phyloP scores from a whole-genome alignment of 2,888 invertebrate genomes.

The Platycheirus albimanus region DNA sequence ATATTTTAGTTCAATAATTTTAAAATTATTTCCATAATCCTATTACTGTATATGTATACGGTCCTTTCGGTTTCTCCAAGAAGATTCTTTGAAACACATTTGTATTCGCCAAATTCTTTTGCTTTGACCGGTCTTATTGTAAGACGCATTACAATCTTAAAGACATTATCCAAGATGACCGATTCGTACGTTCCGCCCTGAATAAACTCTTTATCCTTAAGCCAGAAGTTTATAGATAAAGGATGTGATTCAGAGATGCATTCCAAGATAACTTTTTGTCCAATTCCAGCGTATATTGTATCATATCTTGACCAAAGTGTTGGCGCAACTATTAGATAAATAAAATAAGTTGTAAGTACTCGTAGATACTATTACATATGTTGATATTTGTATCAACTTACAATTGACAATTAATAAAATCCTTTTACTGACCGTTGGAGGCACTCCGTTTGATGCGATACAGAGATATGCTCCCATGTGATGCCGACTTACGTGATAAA shows the following conservation, averaged over 20 bases:
- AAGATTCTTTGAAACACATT: conserved; percentile 91
- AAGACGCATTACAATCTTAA: conserved; percentile 89
- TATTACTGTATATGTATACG: conserved; percentile 79
- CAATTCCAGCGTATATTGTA: conserved; percentile 80
- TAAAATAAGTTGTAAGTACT: conserved; percentile 17
- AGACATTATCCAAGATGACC: conserved; percentile 88
- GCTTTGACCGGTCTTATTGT: conserved; percentile 86
- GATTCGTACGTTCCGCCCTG: conserved; percentile 81
- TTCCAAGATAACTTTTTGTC: conserved; percentile 81
- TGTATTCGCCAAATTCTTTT: conserved; percentile 90
- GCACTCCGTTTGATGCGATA: no score
- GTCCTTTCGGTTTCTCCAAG: conserved; percentile 85
- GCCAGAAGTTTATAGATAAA: conserved; percentile 81
- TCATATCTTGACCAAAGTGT: conserved; percentile 80
- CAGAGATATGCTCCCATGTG: conserved; percentile 82
- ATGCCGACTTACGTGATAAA: conserved; percentile 79
- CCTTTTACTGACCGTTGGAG: conserved; percentile 82
- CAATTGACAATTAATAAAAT: conserved; percentile 81
- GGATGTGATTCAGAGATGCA: conserved; percentile 82
- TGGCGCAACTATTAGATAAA: conserved; percentile 80
- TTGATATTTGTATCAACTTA: conserved; percentile 76
- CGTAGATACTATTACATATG: no score
- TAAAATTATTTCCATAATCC: conserved; percentile 50
- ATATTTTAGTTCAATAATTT: background rate
- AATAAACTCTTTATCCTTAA: conserved; percentile 81